phyloP scores from a whole-genome alignment of 1,140 invertebrate genomes.

The Prorops nasuta region DNA sequence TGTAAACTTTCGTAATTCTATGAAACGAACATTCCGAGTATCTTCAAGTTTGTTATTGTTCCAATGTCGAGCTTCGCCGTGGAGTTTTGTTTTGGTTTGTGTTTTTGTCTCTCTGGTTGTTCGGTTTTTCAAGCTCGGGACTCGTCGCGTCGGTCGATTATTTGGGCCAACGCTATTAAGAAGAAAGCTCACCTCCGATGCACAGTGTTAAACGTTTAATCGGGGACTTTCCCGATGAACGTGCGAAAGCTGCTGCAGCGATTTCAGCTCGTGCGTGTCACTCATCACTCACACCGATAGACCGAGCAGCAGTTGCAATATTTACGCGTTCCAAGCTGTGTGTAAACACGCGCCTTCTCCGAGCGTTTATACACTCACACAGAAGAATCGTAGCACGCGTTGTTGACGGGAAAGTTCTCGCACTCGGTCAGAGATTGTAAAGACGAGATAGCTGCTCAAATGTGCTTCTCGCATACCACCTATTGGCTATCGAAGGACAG shows the following conservation, averaged over 20 bases:
- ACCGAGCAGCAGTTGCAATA: too few species aligned
- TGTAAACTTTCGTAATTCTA: too few species aligned
- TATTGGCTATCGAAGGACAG: background rate
- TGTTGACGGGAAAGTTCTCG: constrained; percentile 16
- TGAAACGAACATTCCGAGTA: too few species aligned
- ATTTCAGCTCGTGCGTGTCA: too few species aligned
- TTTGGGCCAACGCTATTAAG: constrained; percentile 35
- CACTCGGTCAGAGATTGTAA: constrained; percentile 10
- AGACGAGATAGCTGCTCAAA: constrained; percentile 10
- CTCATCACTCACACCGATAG: too few species aligned
- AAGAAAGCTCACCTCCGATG: constrained; percentile 24
- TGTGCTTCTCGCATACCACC: background rate
- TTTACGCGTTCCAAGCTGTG: too few species aligned
- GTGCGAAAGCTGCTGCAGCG: too few species aligned
- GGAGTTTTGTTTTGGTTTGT: constrained; percentile 1
- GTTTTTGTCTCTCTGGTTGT: background rate
- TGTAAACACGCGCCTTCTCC: background rate
- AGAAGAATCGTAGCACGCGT: constrained; percentile 13
- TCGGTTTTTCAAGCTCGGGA: background rate
- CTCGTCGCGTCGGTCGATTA: constrained; percentile 15
- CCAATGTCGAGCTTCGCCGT: too few species aligned
- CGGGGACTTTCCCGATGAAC: constrained; percentile 20
- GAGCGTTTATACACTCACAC: too few species aligned
- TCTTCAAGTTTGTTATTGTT: too few species aligned
- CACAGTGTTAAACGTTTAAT: constrained; percentile 25